Base-by-base conservation (phyloP, 64 coral and sea anemone species). In the Porites australiensis region DNA sequence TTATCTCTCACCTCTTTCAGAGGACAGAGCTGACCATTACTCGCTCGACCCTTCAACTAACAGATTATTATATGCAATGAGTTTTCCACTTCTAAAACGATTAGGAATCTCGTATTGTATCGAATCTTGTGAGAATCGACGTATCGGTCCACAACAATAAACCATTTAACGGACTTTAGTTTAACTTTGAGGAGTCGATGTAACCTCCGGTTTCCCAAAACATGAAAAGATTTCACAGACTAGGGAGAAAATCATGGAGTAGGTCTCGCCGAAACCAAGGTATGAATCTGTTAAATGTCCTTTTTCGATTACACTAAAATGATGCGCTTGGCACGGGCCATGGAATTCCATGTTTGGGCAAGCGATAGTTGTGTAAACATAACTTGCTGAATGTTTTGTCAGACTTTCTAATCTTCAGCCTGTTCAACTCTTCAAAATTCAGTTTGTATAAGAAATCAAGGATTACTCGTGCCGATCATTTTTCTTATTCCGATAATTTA, bases 371-470 rank as follows among this genome's bases (percentile, higher is more conserved):
- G 9, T 79, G 77, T 79, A 60, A 79, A 79, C 54, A 59, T 44
- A 43, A 58, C 77, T 59, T 59, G 20, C 77, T 23, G 53, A 58
- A 37, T 59, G 77, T 58, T 79, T 79, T 79, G 52, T 58, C 53
- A 79, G 51, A 79, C 77, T 79, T 79, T 79, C 60, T 77, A 58
- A 79, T 79, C 52, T 79, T 44, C 9, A 57, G 53, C 37, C 77
- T 79, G 77, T 79, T 79, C 52, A 59, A 79, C 21, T 79, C 77
- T 60, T 79, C 77, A 60, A 79, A 79, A 79, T 79, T 79, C 77
- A 79, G 77, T 59, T 79, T 79, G 77, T 79, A 44, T 59, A 58
- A 79, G 23, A 60, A 79, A 79, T 79, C 77, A 79, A 79, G n/a
- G 77, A 79, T 79, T 59, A 79, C 53, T 79, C 77, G 53, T 79